Percentiles rank a stretch among this genome's conserved stretches.
These are phyloP conservation scores for Trematocara nigrifrons DNA, from an alignment of 2,113 vertebrate species.

Conservation along the genomic window DNA sequence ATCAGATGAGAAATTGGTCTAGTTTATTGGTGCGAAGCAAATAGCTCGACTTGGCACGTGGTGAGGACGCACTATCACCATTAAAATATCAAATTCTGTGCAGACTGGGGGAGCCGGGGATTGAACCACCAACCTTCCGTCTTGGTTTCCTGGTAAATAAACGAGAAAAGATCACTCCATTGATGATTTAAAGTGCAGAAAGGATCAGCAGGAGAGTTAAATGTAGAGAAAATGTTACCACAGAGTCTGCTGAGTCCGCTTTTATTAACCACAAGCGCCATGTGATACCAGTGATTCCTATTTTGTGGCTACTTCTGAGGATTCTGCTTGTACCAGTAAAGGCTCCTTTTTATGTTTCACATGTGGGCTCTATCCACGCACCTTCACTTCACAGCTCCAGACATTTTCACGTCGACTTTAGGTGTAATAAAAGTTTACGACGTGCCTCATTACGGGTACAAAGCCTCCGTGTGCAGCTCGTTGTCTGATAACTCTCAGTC, in stretches of 20 bases:
- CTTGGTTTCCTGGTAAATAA: fast-evolving
- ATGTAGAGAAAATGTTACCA: too few species aligned
- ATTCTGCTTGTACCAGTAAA: neutral
- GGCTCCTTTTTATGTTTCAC: neutral
- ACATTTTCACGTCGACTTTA: neutral
- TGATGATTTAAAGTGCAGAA: neutral
- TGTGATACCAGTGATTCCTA: neutral
- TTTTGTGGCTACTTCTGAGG: neutral
- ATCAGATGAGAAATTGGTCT: fast-evolving
- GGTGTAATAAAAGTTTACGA: neutral
- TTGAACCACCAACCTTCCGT: neutral
- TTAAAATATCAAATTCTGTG: neutral
- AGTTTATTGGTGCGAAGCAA: neutral
- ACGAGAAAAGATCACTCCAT: fast-evolving
- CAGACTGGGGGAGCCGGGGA: fast-evolving
- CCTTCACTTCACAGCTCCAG: neutral
- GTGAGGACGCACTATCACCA: neutral
- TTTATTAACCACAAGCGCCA: too few species aligned
- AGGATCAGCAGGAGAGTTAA: neutral
- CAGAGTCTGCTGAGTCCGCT: too few species aligned
- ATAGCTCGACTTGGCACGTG: fast-evolving
- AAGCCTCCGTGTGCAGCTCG: neutral
- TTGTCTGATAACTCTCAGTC: neutral
- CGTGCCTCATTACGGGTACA: fast-evolving
- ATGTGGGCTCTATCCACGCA: neutral